A percentile compares a stretch with the other conserved stretches of the same genome.
Conservation (phyloP, 2,113 vertebrate genomes). For the Scopus umbretta region DNA sequence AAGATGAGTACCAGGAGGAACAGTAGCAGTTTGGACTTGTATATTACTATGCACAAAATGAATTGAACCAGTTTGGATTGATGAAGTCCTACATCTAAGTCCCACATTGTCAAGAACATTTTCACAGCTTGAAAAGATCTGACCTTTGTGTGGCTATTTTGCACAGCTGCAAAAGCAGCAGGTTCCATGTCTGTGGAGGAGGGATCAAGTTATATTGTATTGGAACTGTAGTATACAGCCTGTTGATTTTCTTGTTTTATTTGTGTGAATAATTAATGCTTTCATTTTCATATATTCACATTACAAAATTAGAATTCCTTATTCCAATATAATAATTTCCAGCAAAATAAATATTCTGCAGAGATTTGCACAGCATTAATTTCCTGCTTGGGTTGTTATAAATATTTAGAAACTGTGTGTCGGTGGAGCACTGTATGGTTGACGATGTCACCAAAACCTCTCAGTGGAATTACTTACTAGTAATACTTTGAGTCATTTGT, state of each 20-base stretch:
- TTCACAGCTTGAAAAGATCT: not conserved
- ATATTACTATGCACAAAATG: not conserved
- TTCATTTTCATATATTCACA: constrained; percentile 43
- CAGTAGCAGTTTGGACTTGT: not conserved
- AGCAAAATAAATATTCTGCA: constrained; percentile 44
- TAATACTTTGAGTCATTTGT: constrained; percentile 40
- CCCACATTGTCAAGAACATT: not conserved
- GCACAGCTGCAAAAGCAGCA: not conserved
- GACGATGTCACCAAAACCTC: constrained; percentile 3
- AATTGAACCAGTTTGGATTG: not conserved
- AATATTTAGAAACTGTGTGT: constrained; percentile 46
- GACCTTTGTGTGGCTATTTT: not conserved
- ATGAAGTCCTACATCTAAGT: not conserved
- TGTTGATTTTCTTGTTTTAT: constrained; percentile 4
- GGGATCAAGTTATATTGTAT: not conserved
- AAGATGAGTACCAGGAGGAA: not conserved
- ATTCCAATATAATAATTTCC: constrained; percentile 9
- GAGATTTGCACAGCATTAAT: constrained; percentile 46
- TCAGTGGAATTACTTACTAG: not conserved
- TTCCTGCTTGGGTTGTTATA: constrained; percentile 12
- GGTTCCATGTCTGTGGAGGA: not conserved
- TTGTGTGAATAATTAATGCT: constrained; percentile 59
- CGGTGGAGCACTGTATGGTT: not conserved
- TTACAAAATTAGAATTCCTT: constrained; percentile 8
- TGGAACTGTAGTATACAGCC: not conserved